These are phyloP conservation scores for Caenorhabditis virilis DNA, from an alignment of 2,888 invertebrate species.

Conservation along the genomic window DNA sequence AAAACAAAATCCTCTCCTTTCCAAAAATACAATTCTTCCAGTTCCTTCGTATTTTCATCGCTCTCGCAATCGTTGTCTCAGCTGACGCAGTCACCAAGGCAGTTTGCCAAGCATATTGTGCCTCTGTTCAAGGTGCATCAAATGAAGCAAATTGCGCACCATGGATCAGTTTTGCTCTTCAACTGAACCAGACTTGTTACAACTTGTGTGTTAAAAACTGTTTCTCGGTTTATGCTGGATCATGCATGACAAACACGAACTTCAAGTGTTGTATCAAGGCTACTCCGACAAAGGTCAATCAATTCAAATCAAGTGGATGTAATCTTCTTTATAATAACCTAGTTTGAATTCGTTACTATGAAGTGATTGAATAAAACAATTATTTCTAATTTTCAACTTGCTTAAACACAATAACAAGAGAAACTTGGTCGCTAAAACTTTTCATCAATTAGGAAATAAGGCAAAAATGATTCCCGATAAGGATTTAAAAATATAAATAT, in stretches of 20 bases:
- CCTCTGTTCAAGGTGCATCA: constrained; percentile 3
- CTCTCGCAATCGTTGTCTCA: not conserved
- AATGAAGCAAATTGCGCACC: too few species aligned
- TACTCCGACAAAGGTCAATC: constrained; percentile 1
- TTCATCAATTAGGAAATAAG: too few species aligned
- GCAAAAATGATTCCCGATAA: too few species aligned
- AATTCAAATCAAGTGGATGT: constrained; percentile 2
- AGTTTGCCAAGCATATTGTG: constrained; percentile 6
- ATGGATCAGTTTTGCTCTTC: constrained; percentile 3
- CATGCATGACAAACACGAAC: constrained; percentile 4
- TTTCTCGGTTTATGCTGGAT: constrained; percentile 7
- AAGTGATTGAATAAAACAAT: too few species aligned
- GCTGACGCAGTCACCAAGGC: constrained; percentile 3
- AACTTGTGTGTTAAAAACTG: constrained; percentile 8
- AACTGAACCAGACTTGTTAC: constrained; percentile 10
- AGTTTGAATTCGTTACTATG: too few species aligned
- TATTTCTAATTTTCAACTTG: too few species aligned
- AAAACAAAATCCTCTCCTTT: too few species aligned
- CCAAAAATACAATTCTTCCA: too few species aligned
- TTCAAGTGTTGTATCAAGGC: constrained; percentile 11
- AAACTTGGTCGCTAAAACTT: too few species aligned
- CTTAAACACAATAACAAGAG: too few species aligned
- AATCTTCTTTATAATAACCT: not conserved
- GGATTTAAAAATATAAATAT: too few species aligned
- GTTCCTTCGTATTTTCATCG: too few species aligned